phyloP scores from a whole-genome alignment of 2,888 invertebrate species.

The Imbricaverruca yamaguchii region DNA sequence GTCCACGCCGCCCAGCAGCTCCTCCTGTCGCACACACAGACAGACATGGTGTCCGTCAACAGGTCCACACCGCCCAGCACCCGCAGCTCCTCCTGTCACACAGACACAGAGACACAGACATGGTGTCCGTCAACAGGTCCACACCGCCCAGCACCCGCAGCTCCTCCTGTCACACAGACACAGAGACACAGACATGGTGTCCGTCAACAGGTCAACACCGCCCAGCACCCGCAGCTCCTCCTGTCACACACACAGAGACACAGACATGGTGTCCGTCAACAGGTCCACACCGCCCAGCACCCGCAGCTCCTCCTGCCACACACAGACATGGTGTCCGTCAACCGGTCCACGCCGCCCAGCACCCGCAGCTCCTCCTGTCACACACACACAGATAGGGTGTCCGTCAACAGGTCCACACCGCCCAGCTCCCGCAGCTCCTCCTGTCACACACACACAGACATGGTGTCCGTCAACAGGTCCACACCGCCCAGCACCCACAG shows the following conservation, averaged over 20 bases:
- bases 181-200: no score
- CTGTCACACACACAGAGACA: no score
- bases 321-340: no score
- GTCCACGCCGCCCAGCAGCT: conserved; percentile 42
- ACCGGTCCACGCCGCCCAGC: conserved; percentile 42
- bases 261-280: background rate
- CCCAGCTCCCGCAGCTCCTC: no score
- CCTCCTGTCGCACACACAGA: no score
- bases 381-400: no score
- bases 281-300: background rate
- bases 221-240: no score
- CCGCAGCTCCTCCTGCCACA: no score
- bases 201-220: background rate
- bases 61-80: background rate
- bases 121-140: conserved; percentile 87
- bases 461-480: conserved; percentile 87
- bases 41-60: no score
- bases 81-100: no score
- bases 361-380: conserved; percentile 45
- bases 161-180: conserved; percentile 55
- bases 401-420: background rate
- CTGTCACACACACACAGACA: conserved; percentile 42
- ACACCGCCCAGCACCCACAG: conserved; percentile 82
- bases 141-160: conserved; percentile 82
- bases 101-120: no score